These are phyloP conservation scores for Microplitis manilae DNA, from an alignment of 2,888 invertebrate species.

Conservation along the genomic window DNA sequence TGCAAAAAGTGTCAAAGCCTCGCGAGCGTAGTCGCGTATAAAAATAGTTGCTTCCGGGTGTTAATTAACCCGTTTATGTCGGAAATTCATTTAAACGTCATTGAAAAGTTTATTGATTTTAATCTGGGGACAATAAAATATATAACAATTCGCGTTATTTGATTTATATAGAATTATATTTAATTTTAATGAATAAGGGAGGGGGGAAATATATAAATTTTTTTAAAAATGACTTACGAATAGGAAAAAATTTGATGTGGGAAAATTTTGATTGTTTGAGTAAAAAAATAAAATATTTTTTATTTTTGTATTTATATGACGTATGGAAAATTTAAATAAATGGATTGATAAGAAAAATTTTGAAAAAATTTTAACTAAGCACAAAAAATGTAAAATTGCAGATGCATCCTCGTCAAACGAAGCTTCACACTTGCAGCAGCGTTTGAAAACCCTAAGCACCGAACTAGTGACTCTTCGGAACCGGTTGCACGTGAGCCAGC, in stretches of 20 bases:
- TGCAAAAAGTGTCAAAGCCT: neutral
- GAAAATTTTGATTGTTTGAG: too few species aligned
- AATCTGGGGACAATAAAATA: neutral
- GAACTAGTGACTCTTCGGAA: slow-evolving; percentile 93
- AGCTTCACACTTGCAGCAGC: slow-evolving; percentile 93
- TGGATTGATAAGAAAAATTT: neutral
- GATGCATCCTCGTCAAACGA: slow-evolving; percentile 96
- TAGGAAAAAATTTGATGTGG: too few species aligned
- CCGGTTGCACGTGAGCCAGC: slow-evolving; percentile 85
- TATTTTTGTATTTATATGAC: too few species aligned
- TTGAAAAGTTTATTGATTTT: neutral
- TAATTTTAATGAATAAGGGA: too few species aligned
- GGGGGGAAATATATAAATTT: too few species aligned
- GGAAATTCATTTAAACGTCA: neutral
- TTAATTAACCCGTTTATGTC: slow-evolving; percentile 2
- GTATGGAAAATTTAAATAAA: too few species aligned
- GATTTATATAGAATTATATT: too few species aligned
- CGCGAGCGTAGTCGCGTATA: neutral
- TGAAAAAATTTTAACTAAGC: neutral
- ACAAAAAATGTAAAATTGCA: slow-evolving; percentile 67
- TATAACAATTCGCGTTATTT: too few species aligned
- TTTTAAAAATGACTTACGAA: too few species aligned
- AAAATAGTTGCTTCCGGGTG: neutral
- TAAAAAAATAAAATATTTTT: too few species aligned
- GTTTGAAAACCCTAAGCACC: slow-evolving; percentile 90